phyloP scores from a whole-genome alignment of 2,797 vertebrate species.

The Spondyliosoma cantharus region DNA sequence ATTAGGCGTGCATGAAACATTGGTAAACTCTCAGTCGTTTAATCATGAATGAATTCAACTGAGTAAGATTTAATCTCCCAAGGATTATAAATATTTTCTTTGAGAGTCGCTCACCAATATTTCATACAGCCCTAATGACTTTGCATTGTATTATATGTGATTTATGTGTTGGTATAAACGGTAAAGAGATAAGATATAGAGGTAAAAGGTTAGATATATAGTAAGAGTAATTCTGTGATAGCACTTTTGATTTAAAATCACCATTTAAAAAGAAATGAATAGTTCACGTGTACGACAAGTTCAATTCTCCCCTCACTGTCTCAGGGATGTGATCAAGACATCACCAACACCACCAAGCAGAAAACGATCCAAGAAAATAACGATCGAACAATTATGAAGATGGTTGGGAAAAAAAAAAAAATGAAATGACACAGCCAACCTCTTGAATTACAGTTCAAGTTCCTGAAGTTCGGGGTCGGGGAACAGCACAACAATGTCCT shows the following conservation, averaged over 20 bases:
- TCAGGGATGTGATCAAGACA: slow-evolving; percentile 76
- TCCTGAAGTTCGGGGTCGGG: slow-evolving; percentile 18
- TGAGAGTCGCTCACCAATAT: slow-evolving; percentile 37
- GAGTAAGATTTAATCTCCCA: slow-evolving; percentile 12
- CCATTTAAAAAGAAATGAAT: slow-evolving; percentile 29
- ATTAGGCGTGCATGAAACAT: slow-evolving; percentile 45
- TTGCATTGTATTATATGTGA: slow-evolving; percentile 37
- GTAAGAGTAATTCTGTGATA: slow-evolving; percentile 43
- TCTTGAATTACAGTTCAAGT: slow-evolving; percentile 16
- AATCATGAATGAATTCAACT: slow-evolving; percentile 8
- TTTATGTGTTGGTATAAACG: slow-evolving; percentile 33
- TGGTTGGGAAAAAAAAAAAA: not conserved
- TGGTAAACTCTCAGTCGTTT: slow-evolving; percentile 33
- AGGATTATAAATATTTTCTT: slow-evolving; percentile 16
- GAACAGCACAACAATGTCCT: slow-evolving; percentile 39
- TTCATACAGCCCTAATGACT: slow-evolving; percentile 29
- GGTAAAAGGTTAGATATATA: slow-evolving; percentile 17
- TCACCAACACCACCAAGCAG: not conserved
- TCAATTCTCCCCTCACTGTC: slow-evolving; percentile 48
- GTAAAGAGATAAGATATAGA: no score
- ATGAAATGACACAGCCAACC: not conserved
- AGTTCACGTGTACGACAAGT: not conserved
- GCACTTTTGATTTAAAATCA: slow-evolving; percentile 64
- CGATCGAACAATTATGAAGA: not conserved
- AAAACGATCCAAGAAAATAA: not conserved